Base-by-base conservation (phyloP, 2,113 vertebrate species). In the Cnemophilus loriae region DNA sequence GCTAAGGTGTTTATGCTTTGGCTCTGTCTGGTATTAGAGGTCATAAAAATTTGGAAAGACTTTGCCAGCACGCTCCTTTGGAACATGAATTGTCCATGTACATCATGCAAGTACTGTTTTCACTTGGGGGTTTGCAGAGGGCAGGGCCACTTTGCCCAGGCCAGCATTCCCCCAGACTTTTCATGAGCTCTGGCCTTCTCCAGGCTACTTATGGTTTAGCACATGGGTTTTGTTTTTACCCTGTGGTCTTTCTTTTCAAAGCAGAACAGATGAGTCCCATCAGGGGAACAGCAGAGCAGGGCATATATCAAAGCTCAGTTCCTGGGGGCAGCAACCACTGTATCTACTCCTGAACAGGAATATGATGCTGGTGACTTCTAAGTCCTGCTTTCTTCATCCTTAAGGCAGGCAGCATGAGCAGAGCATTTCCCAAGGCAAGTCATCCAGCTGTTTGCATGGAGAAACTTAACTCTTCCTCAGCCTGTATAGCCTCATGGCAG, bases 241-340 rank as follows among this genome's bases (percentile, higher is more conserved):
- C 20, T 65, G 41, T 28, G 12, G 32, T 68, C 41, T 81, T 84
- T 65, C n/a, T 71, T 50, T 30, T 49, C 44, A 64, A 82, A 94
- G 61, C 53, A 88, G 46, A 63, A 20, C 47, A 87, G 16, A 32
- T 71, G 60, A 78, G 32, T 87, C 6, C 9, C 46, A 83, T 20
- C n/a, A 83, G 44, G 35, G 24, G 10, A 92, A 39, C 35, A 69
- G 44, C 2, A 73, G 71, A 83, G 21, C 47, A 61, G 32, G 33
- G 10, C 26, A 21, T 42, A 4, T 56, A 73, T 47, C 4, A 22
- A 46, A 81, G 30, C 12, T 84, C 41, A 52, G 23, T 39, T 80
- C 16, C 52, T 60, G 20, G 42, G 13, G 4, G 11, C 1, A 6
- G 55, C 46, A 52, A 27, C 55, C 15, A 20, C 1, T 1, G 0